Conservation (phyloP, 2,797 vertebrate genomes). For the Allenopithecus nigroviridis region DNA sequence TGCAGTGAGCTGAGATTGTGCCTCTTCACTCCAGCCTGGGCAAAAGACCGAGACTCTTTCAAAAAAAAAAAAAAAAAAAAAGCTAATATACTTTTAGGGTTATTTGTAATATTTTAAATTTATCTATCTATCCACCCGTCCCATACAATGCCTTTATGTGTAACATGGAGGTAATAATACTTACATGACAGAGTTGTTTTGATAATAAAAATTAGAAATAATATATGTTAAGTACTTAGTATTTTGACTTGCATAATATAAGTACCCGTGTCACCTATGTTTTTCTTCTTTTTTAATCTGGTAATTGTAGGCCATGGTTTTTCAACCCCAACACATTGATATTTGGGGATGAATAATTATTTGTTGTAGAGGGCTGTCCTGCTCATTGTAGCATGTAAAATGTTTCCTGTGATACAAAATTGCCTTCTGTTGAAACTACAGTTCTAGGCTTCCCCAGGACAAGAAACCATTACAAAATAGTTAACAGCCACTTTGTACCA, state of each 20-base stretch:
- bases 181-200: neutral
- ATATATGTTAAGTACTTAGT: neutral
- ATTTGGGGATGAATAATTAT: neutral
- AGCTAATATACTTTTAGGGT: neutral
- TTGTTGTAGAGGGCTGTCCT: neutral
- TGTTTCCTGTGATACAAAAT: neutral
- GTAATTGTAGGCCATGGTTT: neutral
- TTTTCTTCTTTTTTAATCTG: neutral
- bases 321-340: neutral
- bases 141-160: neutral
- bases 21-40: neutral
- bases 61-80: neutral
- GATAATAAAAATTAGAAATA: neutral
- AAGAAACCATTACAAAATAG: neutral
- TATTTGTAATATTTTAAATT: neutral
- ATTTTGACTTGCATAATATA: neutral
- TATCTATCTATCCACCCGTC: neutral
- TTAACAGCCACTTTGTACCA: neutral
- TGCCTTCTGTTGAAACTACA: neutral
- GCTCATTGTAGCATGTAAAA: neutral
- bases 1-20: neutral
- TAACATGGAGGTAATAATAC: neutral
- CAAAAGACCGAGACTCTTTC: accelerated
- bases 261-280: neutral
- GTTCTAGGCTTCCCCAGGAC: neutral